phyloP scores from a whole-genome alignment of 2,113 vertebrate species.

The Crotalus helleri region DNA sequence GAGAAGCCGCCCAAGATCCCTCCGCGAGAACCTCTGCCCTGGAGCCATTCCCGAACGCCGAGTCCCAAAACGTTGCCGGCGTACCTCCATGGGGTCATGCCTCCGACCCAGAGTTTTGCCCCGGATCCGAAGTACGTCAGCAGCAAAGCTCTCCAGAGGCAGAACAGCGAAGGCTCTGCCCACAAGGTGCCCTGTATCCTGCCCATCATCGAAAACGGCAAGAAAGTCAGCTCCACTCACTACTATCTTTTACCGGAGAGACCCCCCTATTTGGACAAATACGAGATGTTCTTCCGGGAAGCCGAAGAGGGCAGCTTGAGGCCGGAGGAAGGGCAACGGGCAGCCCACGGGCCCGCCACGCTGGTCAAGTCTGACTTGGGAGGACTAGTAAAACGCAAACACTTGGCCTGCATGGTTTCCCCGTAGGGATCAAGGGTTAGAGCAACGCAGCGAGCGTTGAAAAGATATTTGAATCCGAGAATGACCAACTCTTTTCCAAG shows the following conservation, averaged over 20 bases:
- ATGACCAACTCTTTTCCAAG: background rate
- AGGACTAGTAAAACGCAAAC: slow-evolving; percentile 69
- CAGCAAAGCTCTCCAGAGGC: slow-evolving; percentile 84
- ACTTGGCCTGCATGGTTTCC: slow-evolving; percentile 70
- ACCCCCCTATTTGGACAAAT: slow-evolving; percentile 80
- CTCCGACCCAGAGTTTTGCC: slow-evolving; percentile 95
- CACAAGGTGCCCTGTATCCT: slow-evolving; percentile 83
- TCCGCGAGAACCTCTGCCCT: slow-evolving; percentile 84
- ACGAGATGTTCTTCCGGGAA: slow-evolving; percentile 82
- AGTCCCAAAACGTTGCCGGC: slow-evolving; percentile 92
- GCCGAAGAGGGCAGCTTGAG: slow-evolving; percentile 59
- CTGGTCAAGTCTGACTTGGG: slow-evolving; percentile 35
- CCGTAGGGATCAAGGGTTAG: slow-evolving; percentile 39
- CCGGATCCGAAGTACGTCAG: slow-evolving; percentile 94
- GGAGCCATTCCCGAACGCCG: slow-evolving; percentile 82
- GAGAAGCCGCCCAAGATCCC: slow-evolving; percentile 92
- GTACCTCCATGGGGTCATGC: slow-evolving; percentile 94
- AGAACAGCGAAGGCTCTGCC: slow-evolving; percentile 87
- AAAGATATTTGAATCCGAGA: too few species aligned
- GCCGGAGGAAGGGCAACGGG: slow-evolving; percentile 42
- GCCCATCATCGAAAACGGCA: slow-evolving; percentile 89
- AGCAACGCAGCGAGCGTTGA: background rate
- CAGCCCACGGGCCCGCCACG: background rate
- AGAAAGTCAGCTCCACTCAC: slow-evolving; percentile 88
- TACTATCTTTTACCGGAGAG: slow-evolving; percentile 91